Percentiles rank a stretch among this genome's conserved stretches.
phyloP scores from a whole-genome alignment of 2,113 vertebrate genomes.

The Cyphomyrus plagiostoma region DNA sequence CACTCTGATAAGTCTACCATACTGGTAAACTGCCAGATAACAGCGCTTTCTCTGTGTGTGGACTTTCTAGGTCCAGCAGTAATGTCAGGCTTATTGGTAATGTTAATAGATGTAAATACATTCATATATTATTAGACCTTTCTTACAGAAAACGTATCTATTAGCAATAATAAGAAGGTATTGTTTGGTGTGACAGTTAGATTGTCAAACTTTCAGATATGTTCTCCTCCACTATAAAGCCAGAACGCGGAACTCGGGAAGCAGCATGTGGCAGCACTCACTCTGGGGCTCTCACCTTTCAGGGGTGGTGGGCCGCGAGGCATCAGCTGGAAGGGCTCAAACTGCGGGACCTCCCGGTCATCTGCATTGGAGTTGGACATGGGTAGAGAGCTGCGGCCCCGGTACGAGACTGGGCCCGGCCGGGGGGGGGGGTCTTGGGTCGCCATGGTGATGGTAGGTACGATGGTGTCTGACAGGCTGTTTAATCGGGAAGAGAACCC shows the following conservation, averaged over 20 bases:
- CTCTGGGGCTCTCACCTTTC: constrained; percentile 58
- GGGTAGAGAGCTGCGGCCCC: constrained; percentile 65
- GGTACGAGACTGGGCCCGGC: constrained; percentile 43
- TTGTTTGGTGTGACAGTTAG: not conserved
- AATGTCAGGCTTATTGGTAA: not conserved
- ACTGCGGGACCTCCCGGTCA: constrained; percentile 62
- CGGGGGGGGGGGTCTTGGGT: constrained; percentile 40
- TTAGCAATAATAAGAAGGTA: not conserved
- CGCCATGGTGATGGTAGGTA: constrained; percentile 22
- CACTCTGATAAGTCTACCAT: not conserved
- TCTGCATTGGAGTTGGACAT: constrained; percentile 67
- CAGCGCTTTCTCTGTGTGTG: not conserved
- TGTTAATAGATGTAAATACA: not conserved
- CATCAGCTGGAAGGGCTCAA: constrained; percentile 65
- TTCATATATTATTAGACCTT: not conserved
- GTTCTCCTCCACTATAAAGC: not conserved
- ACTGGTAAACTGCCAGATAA: not conserved
- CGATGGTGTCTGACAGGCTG: not conserved
- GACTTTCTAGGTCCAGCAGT: not conserved
- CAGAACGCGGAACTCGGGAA: not conserved
- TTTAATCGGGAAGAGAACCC: not conserved
- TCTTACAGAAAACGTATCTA: not conserved
- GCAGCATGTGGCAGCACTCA: not conserved
- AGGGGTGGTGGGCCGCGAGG: constrained; percentile 63
- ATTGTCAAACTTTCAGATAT: not conserved